Percentiles rank a stretch among this genome's conserved stretches.
These are phyloP conservation scores for Standfussiana lucernea DNA, from an alignment of 2,888 invertebrate genomes.

Conservation along the genomic window DNA sequence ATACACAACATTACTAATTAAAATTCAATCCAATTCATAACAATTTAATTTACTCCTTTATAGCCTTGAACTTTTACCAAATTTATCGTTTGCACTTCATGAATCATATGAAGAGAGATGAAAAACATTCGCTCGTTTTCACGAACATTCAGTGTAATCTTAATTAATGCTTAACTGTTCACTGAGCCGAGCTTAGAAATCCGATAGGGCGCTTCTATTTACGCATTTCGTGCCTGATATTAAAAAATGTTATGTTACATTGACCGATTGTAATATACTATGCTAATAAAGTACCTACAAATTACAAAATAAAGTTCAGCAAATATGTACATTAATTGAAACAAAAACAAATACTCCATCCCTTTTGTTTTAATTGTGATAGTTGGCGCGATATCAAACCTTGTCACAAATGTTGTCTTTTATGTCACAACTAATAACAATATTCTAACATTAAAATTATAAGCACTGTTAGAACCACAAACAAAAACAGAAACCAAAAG, in stretches of 20 bases:
- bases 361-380: constrained; percentile 9
- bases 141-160: background rate
- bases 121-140: background rate
- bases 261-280: background rate
- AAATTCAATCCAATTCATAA: too few species aligned
- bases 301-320: background rate
- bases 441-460: constrained; percentile 17
- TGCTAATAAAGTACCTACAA: background rate
- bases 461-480: constrained; percentile 29
- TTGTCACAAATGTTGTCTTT: constrained; percentile 7
- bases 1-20: too few species aligned
- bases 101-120: background rate
- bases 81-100: background rate
- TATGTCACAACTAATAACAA: constrained; percentile 13
- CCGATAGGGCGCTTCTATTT: background rate
- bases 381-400: constrained; percentile 21
- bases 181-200: background rate
- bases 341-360: background rate
- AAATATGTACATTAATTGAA: background rate
- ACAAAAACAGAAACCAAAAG: constrained; percentile 34
- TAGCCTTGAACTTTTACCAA: background rate
- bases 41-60: too few species aligned
- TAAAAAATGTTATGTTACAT: background rate
- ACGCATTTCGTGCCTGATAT: background rate
- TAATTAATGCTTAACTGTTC: background rate